Evolutionary conservation across 1,140 invertebrate species (phyloP).

Genomic region (Rhynchophorus ferrugineus): DNA sequence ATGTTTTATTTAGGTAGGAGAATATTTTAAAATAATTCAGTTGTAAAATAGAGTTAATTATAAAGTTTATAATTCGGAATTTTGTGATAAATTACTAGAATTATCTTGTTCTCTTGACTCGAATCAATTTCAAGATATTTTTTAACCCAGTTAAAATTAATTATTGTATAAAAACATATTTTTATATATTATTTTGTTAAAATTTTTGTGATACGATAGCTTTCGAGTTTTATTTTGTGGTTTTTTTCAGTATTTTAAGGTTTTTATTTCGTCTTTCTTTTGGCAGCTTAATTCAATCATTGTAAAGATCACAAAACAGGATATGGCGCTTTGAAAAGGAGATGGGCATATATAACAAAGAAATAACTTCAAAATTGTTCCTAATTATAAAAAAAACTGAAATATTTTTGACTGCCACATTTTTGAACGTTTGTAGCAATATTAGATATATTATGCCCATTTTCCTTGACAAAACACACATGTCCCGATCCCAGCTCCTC

Average conservation of each 20-base stretch:
- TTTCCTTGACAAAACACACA: no score
- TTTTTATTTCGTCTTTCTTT: constrained; percentile 9
- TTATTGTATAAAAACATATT: no score
- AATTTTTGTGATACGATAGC: constrained; percentile 27
- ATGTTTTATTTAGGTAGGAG: no score
- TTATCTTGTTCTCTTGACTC: no score
- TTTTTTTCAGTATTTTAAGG: constrained; percentile 26
- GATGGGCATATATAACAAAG: not conserved
- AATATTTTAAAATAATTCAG: no score
- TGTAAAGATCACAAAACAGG: not conserved
- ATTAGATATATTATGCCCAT: constrained; percentile 12
- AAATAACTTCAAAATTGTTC: constrained; percentile 32
- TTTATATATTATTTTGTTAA: constrained; percentile 32
- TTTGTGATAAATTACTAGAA: no score
- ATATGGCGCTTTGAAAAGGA: not conserved
- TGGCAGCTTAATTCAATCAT: constrained; percentile 19
- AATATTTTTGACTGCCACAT: constrained; percentile 29
- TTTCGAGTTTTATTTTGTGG: constrained; percentile 21
- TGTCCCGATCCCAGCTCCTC: no score
- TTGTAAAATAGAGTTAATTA: no score
- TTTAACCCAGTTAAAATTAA: no score
- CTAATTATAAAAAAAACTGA: constrained; percentile 24
- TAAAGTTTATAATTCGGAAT: no score
- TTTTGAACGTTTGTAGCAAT: constrained; percentile 31
- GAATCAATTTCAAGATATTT: no score